A percentile compares a stretch with the other conserved stretches of the same genome.
phyloP scores from a whole-genome alignment of 2,797 vertebrate species.

The Cryptoblepharus egeriae region DNA sequence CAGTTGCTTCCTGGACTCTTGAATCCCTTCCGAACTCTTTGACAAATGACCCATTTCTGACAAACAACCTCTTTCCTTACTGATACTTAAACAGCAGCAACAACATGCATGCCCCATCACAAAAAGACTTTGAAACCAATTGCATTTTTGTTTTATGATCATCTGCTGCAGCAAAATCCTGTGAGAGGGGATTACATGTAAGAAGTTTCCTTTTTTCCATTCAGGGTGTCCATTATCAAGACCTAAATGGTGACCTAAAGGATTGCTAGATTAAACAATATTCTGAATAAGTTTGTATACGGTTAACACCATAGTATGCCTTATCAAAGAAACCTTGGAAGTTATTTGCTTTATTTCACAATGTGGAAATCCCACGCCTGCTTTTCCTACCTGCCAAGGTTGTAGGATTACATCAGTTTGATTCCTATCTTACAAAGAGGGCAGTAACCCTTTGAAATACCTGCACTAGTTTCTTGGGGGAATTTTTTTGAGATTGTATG shows the following conservation, averaged over 20 bases:
- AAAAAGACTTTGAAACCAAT: background rate
- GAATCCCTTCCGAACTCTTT: background rate
- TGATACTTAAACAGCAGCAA: background rate
- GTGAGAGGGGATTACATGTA: background rate
- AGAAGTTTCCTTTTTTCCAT: background rate
- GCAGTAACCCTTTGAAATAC: slow-evolving; percentile 5
- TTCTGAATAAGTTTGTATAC: background rate
- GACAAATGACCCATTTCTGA: background rate
- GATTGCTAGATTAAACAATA: background rate
- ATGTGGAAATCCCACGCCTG: background rate
- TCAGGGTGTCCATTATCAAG: background rate
- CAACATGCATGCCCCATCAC: background rate
- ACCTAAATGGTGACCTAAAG: background rate
- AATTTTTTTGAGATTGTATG: background rate
- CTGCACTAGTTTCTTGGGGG: background rate
- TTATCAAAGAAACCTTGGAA: slow-evolving; percentile 5
- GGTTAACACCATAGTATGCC: background rate
- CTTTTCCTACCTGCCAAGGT: background rate
- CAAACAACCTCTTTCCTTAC: background rate
- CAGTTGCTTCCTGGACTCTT: background rate
- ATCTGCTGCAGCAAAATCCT: background rate
- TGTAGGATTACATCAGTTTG: background rate
- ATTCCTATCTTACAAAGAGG: background rate
- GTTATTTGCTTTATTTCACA: slow-evolving; percentile 8
- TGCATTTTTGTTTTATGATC: background rate